Evolutionary conservation across 2,888 invertebrate genomes (phyloP).

Genomic region (Helleia helle): DNA sequence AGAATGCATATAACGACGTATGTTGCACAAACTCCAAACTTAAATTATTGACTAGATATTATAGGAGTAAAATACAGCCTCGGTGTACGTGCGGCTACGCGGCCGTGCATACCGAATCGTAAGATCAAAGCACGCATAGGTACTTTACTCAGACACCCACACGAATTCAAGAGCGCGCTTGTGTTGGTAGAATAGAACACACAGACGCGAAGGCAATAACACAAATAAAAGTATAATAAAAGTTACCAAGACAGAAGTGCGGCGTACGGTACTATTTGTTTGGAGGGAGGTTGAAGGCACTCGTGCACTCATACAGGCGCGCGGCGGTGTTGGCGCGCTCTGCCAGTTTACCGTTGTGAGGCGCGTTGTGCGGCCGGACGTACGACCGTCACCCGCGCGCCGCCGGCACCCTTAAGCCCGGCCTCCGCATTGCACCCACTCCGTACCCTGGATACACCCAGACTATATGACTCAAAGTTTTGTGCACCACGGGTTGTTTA

Average conservation of each 20-base stretch:
- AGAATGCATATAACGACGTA: slow-evolving; percentile 37
- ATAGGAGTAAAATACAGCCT: slow-evolving; percentile 64
- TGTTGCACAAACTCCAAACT: slow-evolving; percentile 65
- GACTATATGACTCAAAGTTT: slow-evolving; percentile 31
- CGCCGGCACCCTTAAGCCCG: slow-evolving; percentile 50
- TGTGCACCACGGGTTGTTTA: slow-evolving; percentile 41
- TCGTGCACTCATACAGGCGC: slow-evolving; percentile 65
- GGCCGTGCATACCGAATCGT: slow-evolving; percentile 72
- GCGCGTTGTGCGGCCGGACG: slow-evolving; percentile 72
- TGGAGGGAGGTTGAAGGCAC: slow-evolving; percentile 71
- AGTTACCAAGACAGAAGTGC: slow-evolving; percentile 67
- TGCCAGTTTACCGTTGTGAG: slow-evolving; percentile 73
- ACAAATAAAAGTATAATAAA: slow-evolving; percentile 65
- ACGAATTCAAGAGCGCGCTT: slow-evolving; percentile 32
- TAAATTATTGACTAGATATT: slow-evolving; percentile 68
- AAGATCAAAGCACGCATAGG: slow-evolving; percentile 73
- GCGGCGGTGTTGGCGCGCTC: slow-evolving; percentile 62
- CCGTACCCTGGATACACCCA: slow-evolving; percentile 32
- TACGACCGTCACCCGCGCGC: slow-evolving; percentile 60
- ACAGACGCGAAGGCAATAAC: slow-evolving; percentile 43
- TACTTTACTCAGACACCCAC: slow-evolving; percentile 66
- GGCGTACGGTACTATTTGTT: slow-evolving; percentile 71
- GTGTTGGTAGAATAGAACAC: slow-evolving; percentile 43
- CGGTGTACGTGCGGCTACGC: slow-evolving; percentile 62
- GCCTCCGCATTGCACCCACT: slow-evolving; percentile 33